Evolutionary conservation across 1,140 invertebrate genomes (phyloP).

Genomic region (Macrocentrus cingulum): DNA sequence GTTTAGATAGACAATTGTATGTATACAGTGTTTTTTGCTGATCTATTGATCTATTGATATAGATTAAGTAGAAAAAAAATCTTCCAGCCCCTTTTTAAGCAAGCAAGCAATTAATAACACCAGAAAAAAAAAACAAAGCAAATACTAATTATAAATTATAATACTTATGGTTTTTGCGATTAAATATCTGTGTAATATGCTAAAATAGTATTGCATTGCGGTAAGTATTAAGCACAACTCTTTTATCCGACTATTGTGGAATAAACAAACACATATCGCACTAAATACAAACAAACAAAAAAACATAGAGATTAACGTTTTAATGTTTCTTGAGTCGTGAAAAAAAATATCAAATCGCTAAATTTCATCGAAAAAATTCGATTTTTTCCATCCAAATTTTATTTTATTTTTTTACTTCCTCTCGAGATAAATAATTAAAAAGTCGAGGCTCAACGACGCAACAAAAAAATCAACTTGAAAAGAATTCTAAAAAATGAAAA

Average conservation of each 20-base stretch:
- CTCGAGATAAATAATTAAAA: conserved; percentile 19
- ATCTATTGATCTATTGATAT: conserved; percentile 33
- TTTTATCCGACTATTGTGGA: too few relatives aligned
- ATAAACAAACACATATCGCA: conserved; percentile 1
- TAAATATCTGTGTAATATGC: conserved; percentile 47
- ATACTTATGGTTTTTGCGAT: conserved; percentile 40
- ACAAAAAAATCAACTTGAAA: too few relatives aligned
- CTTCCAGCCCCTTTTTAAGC: conserved; percentile 21
- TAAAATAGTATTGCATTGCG: conserved; percentile 33
- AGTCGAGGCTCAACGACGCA: too few relatives aligned
- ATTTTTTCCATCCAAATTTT: too few relatives aligned
- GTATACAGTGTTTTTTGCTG: too few relatives aligned
- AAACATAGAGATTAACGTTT: background rate
- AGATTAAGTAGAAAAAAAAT: conserved; percentile 21
- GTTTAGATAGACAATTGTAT: conserved; percentile 41
- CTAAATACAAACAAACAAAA: background rate
- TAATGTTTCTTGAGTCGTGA: background rate
- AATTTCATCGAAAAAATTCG: too few relatives aligned
- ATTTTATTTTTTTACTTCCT: conserved; percentile 6
- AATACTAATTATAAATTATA: conserved; percentile 37
- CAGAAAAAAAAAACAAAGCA: conserved; percentile 27
- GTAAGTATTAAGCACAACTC: conserved; percentile 38
- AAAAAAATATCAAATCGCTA: too few relatives aligned
- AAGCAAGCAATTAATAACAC: conserved; percentile 23
- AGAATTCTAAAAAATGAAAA: too few relatives aligned